These are phyloP conservation scores for Corythornis leucogaster DNA, from an alignment of 2,797 vertebrate species.

Conservation along the genomic window DNA sequence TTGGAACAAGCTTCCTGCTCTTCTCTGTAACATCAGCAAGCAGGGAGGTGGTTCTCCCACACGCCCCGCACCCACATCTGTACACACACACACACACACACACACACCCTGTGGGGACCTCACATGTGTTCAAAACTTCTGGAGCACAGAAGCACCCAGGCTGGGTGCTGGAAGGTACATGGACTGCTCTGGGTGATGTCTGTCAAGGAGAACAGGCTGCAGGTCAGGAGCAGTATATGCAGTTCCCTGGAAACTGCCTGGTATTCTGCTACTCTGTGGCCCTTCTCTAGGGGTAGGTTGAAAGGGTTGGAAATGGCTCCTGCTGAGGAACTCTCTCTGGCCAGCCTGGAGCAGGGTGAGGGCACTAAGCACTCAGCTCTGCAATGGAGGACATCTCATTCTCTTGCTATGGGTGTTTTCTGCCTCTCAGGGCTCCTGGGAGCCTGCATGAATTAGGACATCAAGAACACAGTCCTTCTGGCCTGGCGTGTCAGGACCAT, in stretches of 20 bases:
- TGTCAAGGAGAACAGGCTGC: not conserved
- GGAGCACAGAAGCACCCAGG: not conserved
- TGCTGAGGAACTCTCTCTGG: not conserved
- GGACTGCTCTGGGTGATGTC: not conserved
- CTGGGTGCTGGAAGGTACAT: not conserved
- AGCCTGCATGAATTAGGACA: not conserved
- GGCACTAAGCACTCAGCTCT: not conserved
- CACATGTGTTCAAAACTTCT: not conserved
- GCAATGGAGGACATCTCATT: not conserved
- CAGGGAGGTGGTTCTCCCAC: not conserved
- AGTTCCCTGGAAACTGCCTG: not conserved
- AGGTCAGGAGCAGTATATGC: not conserved
- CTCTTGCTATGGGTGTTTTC: not conserved
- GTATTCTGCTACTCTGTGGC: not conserved
- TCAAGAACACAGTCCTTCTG: not conserved
- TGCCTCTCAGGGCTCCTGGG: not conserved
- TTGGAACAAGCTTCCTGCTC: not conserved
- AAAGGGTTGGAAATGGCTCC: not conserved
- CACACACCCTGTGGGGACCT: not conserved
- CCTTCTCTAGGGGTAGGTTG: not conserved
- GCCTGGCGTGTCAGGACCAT: not conserved
- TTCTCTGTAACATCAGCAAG: not conserved
- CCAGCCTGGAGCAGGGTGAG: not conserved
- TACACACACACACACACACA: not conserved
- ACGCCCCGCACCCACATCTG: rapidly evolving